Conservation (phyloP, 2,888 invertebrate genomes). For the Cremastinae sp. region DNA sequence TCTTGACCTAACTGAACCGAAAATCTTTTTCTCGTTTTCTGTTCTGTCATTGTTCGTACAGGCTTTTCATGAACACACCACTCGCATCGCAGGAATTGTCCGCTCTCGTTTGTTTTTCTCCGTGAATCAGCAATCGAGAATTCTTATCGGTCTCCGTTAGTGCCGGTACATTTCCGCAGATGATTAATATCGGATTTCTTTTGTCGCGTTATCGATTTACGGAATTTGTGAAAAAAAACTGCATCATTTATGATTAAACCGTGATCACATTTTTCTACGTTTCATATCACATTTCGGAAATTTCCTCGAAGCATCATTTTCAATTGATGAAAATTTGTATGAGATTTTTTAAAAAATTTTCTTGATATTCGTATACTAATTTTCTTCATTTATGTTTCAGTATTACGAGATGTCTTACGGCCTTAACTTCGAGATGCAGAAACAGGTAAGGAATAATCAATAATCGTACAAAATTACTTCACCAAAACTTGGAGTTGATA, state of each 20-base stretch:
- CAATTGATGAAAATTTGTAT: too few relatives aligned
- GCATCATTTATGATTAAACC: too few relatives aligned
- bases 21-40: constrained; percentile 1
- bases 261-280: too few relatives aligned
- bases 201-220: background rate
- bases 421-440: constrained; percentile 97
- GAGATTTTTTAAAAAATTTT: background rate
- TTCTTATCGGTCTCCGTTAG: constrained; percentile 12
- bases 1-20: constrained; percentile 14
- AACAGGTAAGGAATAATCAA: constrained; percentile 88
- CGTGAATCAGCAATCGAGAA: background rate
- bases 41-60: background rate
- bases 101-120: background rate
- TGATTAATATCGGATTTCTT: background rate
- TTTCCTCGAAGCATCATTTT: background rate
- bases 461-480: background rate
- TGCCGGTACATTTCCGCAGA: constrained; percentile 13
- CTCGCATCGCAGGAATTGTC: background rate
- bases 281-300: background rate
- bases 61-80: too few relatives aligned
- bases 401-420: constrained; percentile 98
- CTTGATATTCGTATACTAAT: constrained; percentile 8
- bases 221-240: background rate
- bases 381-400: constrained; percentile 83
- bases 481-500: too few relatives aligned